These are phyloP conservation scores for Andrena haemorrhoa DNA, from an alignment of 2,888 invertebrate genomes.

Conservation along the genomic window DNA sequence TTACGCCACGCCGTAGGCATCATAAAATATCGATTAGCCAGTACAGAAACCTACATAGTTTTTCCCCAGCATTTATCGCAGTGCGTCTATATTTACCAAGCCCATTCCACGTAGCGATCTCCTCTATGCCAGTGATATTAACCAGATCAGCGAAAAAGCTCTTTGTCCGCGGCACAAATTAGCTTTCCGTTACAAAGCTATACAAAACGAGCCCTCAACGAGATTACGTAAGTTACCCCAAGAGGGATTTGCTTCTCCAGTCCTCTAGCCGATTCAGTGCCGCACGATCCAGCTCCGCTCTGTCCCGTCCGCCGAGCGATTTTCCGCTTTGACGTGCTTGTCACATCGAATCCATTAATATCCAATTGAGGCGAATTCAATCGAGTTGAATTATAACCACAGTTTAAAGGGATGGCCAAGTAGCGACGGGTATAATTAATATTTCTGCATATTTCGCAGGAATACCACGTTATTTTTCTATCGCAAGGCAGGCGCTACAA, in stretches of 20 bases:
- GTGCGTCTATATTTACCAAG: slow-evolving; percentile 29
- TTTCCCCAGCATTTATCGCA: slow-evolving; percentile 32
- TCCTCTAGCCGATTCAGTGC: slow-evolving; percentile 13
- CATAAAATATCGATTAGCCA: slow-evolving; percentile 49
- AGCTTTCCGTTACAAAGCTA: slow-evolving; percentile 27
- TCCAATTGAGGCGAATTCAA: slow-evolving; percentile 4
- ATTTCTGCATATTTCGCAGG: background rate
- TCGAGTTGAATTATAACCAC: slow-evolving; percentile 17
- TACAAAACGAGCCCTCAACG: slow-evolving; percentile 23
- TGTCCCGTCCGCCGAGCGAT: slow-evolving; percentile 4
- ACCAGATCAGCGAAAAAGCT: slow-evolving; percentile 39
- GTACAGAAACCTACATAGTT: slow-evolving; percentile 43
- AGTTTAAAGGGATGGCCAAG: slow-evolving; percentile 1
- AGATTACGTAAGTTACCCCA: slow-evolving; percentile 34
- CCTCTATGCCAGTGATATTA: slow-evolving; percentile 29
- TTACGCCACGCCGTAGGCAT: slow-evolving; percentile 15
- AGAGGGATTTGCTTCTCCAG: background rate
- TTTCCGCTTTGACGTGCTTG: slow-evolving; percentile 3
- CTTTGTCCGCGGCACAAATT: slow-evolving; percentile 17
- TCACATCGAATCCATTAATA: slow-evolving; percentile 23
- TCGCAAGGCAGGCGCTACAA: no score
- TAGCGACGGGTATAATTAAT: background rate
- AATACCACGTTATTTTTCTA: background rate
- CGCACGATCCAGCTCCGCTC: background rate
- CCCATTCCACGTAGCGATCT: slow-evolving; percentile 23